phyloP scores from a whole-genome alignment of 2,113 vertebrate species.

The Psittacula cyanocephala region DNA sequence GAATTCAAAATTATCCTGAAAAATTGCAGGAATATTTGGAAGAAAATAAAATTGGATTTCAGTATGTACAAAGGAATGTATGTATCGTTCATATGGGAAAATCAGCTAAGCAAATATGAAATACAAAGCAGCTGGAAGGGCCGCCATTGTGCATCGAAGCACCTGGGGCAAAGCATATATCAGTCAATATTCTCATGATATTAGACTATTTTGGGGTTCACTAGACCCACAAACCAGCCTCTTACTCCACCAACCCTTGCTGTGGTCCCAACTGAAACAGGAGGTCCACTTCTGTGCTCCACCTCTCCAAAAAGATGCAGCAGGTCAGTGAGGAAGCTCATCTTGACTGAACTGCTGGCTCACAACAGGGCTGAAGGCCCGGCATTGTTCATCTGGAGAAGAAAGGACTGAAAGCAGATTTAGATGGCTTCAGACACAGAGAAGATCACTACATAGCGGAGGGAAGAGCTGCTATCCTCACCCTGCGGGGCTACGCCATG shows the following conservation, averaged over 20 bases:
- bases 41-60: not conserved
- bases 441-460: rapidly evolving
- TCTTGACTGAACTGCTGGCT: not conserved
- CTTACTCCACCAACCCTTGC: rapidly evolving
- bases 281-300: not conserved
- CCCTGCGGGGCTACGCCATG: rapidly evolving
- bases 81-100: rapidly evolving
- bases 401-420: not conserved
- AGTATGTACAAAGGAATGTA: not conserved
- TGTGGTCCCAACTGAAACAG: not conserved
- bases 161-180: not conserved
- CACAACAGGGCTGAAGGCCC: not conserved
- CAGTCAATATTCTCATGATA: not conserved
- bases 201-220: not conserved
- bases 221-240: not conserved
- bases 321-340: rapidly evolving
- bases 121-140: not conserved
- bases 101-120: rapidly evolving
- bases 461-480: not conserved
- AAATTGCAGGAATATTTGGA: not conserved
- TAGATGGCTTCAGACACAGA: no score
- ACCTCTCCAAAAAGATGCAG: not conserved
- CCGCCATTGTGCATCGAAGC: rapidly evolving
- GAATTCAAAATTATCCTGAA: not conserved
- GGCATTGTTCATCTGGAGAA: not conserved